Percentiles rank a stretch among this genome's conserved stretches.
These are phyloP conservation scores for Coelopa frigida DNA, from an alignment of 1,140 invertebrate genomes.

Conservation along the genomic window DNA sequence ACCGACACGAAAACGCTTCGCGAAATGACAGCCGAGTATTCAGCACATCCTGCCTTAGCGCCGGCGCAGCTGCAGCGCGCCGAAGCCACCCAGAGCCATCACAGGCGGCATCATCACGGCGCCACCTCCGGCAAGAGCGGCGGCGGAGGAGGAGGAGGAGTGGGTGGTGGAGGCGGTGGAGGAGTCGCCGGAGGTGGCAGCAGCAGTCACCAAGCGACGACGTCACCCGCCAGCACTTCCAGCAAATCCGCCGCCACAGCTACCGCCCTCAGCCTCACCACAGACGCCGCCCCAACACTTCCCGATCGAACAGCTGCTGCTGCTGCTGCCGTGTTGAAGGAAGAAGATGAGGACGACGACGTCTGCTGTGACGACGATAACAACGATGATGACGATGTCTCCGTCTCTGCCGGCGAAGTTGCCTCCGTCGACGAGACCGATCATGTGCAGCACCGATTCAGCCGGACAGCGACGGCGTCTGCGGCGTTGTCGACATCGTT, in stretches of 20 bases:
- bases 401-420: background rate
- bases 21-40: slow-evolving; percentile 27
- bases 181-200: no score
- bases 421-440: slow-evolving; percentile 29
- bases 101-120: slow-evolving; percentile 15
- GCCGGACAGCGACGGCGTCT: slow-evolving; percentile 16
- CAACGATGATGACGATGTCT: slow-evolving; percentile 13
- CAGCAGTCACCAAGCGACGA: background rate
- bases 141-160: no score
- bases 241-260: background rate
- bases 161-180: no score
- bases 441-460: slow-evolving; percentile 38
- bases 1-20: background rate
- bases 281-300: slow-evolving; percentile 3
- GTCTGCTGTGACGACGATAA: slow-evolving; percentile 26
- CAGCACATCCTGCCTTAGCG: slow-evolving; percentile 40
- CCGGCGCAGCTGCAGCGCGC: slow-evolving; percentile 29
- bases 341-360: slow-evolving; percentile 29
- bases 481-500: slow-evolving; percentile 5
- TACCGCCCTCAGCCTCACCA: slow-evolving; percentile 4
- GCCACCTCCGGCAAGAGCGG: background rate
- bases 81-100: slow-evolving; percentile 12
- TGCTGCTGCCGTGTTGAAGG: slow-evolving; percentile 32
- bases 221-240: slow-evolving; percentile 4
- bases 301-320: slow-evolving; percentile 32